A percentile compares a stretch with the other conserved stretches of the same genome.
Conservation (phyloP, 2,797 vertebrate species). For the Acipenser ruthenus region DNA sequence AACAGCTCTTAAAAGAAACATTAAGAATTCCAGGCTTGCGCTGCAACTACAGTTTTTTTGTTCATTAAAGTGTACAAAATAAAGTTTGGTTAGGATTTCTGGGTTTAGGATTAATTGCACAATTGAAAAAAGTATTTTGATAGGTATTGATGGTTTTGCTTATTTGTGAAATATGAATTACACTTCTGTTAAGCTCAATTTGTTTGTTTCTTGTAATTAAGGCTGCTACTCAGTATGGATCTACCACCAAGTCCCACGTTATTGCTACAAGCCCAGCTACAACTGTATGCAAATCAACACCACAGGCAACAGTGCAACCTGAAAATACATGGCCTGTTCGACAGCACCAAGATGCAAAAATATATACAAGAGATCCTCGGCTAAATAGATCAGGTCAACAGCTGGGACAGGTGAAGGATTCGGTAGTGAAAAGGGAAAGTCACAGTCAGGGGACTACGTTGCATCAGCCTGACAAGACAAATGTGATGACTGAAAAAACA, state of each 20-base stretch:
- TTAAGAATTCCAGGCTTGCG: no score
- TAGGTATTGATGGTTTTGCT: neutral
- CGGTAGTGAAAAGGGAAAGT: slow-evolving; percentile 62
- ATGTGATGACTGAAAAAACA: slow-evolving; percentile 53
- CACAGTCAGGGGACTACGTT: slow-evolving; percentile 24
- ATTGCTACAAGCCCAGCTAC: slow-evolving; percentile 39
- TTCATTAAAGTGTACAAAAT: no score
- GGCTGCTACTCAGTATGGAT: slow-evolving; percentile 70
- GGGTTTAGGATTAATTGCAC: neutral
- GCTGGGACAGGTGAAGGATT: slow-evolving; percentile 69
- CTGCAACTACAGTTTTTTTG: no score
- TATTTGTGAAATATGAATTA: neutral
- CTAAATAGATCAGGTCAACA: slow-evolving; percentile 66
- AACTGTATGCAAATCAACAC: slow-evolving; percentile 43
- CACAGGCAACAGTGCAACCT: slow-evolving; percentile 44
- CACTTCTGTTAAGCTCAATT: neutral
- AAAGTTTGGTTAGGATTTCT: no score
- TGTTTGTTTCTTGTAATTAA: slow-evolving; percentile 33
- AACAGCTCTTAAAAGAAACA: no score
- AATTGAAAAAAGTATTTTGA: neutral
- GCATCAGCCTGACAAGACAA: slow-evolving; percentile 54
- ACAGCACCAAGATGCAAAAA: slow-evolving; percentile 67
- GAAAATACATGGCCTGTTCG: slow-evolving; percentile 59
- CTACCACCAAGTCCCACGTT: slow-evolving; percentile 48
- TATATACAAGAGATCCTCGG: slow-evolving; percentile 79